phyloP scores from a whole-genome alignment of 1,140 invertebrate species.

The Drosophila bocki region DNA sequence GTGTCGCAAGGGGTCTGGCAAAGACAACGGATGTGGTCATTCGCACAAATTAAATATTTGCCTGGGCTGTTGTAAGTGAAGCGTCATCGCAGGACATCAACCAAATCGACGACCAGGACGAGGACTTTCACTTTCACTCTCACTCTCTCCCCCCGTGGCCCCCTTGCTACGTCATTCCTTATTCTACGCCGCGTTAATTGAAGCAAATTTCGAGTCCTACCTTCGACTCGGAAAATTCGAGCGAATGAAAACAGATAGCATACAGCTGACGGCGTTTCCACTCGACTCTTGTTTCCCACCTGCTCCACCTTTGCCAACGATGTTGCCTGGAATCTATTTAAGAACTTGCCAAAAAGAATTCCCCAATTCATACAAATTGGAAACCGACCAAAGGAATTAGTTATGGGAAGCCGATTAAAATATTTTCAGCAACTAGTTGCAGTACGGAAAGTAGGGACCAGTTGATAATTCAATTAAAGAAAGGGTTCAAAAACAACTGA shows the following conservation, averaged over 20 bases:
- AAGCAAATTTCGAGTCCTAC: slow-evolving; percentile 38
- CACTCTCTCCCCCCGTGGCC: too few species aligned
- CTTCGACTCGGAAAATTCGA: slow-evolving; percentile 8
- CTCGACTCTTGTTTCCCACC: background rate
- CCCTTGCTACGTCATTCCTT: background rate
- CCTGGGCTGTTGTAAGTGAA: slow-evolving; percentile 54
- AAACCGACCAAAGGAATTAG: too few species aligned
- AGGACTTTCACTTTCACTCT: slow-evolving; percentile 9
- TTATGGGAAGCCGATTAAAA: slow-evolving; percentile 16
- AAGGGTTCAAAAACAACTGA: background rate
- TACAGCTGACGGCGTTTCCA: slow-evolving; percentile 16
- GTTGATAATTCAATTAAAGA: too few species aligned
- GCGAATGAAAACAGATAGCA: slow-evolving; percentile 19
- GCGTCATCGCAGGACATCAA: slow-evolving; percentile 45
- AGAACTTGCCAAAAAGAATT: slow-evolving; percentile 11
- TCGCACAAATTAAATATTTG: slow-evolving; percentile 81
- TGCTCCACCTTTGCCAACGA: background rate
- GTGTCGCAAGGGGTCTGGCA: slow-evolving; percentile 4
- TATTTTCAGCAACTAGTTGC: background rate
- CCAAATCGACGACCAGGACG: slow-evolving; percentile 12
- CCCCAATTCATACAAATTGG: background rate
- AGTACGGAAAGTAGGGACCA: too few species aligned
- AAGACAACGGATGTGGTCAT: slow-evolving; percentile 64
- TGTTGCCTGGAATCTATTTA: slow-evolving; percentile 4
- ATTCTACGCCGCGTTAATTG: slow-evolving; percentile 59